A percentile compares a stretch with the other conserved stretches of the same genome.
Conservation (phyloP, 2,888 invertebrate species). For the Cosmorhoe ocellata region DNA sequence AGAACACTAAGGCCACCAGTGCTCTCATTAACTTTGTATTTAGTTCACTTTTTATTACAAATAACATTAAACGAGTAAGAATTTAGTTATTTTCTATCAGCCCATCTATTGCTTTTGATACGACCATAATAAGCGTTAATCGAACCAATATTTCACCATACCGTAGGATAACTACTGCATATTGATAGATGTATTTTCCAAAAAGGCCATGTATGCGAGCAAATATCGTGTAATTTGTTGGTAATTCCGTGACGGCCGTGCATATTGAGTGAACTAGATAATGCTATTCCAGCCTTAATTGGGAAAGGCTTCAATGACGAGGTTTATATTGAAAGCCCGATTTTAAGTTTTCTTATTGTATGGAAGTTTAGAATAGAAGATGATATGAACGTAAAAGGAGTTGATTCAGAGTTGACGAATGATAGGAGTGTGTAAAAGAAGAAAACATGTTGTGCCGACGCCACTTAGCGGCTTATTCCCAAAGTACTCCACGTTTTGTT, state of each 20-base stretch:
- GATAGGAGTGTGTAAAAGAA: too few species aligned
- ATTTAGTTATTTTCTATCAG: neutral
- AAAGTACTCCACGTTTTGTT: too few species aligned
- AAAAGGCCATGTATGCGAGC: slow-evolving; percentile 4
- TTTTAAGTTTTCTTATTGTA: too few species aligned
- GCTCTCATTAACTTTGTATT: too few species aligned
- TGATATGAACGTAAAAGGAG: too few species aligned
- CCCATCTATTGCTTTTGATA: neutral
- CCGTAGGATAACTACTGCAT: slow-evolving; percentile 10
- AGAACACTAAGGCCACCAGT: too few species aligned
- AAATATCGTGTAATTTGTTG: slow-evolving; percentile 10
- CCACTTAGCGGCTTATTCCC: too few species aligned
- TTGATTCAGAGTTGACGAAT: too few species aligned
- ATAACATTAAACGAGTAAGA: too few species aligned
- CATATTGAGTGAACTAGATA: slow-evolving; percentile 20
- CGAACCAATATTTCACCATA: slow-evolving; percentile 4
- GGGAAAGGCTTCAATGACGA: slow-evolving; percentile 23
- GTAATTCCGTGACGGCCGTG: slow-evolving; percentile 5
- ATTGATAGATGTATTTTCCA: slow-evolving; percentile 6
- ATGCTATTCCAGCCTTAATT: slow-evolving; percentile 36
- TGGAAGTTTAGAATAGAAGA: too few species aligned
- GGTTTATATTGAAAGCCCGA: neutral
- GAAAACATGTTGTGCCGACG: too few species aligned
- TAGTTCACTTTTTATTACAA: too few species aligned
- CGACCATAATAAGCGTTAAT: neutral